phyloP scores from a whole-genome alignment of 2,797 vertebrate genomes.

The Myotis vivesi region DNA sequence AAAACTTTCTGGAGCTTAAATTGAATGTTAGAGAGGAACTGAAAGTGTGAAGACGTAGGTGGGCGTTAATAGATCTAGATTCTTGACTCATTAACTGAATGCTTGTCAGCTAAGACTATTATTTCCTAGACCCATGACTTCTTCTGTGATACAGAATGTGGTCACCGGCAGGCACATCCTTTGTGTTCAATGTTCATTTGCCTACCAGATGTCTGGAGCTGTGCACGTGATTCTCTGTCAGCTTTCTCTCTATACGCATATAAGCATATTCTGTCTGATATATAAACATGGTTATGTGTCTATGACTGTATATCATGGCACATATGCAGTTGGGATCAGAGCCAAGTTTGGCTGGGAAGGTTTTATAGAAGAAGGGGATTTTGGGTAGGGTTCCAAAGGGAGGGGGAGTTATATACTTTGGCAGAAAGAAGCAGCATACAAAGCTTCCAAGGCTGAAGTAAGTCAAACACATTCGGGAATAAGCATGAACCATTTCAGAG shows the following conservation, averaged over 20 bases:
- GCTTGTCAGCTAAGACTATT: background rate
- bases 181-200: background rate
- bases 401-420: background rate
- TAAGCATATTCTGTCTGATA: background rate
- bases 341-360: background rate
- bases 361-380: slow-evolving; percentile 35
- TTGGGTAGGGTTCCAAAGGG: background rate
- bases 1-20: background rate
- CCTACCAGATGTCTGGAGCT: background rate
- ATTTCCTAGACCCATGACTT: background rate
- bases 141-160: background rate
- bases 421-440: background rate
- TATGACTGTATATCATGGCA: background rate
- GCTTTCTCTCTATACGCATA: background rate
- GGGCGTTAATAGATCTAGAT: background rate
- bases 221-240: background rate
- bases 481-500: background rate
- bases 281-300: background rate
- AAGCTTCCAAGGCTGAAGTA: background rate
- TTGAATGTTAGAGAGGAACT: background rate
- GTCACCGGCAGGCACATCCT: background rate
- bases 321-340: background rate
- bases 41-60: background rate
- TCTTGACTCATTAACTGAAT: background rate
- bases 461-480: background rate